These are phyloP conservation scores for Hirtodrosophila histrioides DNA, from an alignment of 2,888 invertebrate genomes.

Conservation along the genomic window DNA sequence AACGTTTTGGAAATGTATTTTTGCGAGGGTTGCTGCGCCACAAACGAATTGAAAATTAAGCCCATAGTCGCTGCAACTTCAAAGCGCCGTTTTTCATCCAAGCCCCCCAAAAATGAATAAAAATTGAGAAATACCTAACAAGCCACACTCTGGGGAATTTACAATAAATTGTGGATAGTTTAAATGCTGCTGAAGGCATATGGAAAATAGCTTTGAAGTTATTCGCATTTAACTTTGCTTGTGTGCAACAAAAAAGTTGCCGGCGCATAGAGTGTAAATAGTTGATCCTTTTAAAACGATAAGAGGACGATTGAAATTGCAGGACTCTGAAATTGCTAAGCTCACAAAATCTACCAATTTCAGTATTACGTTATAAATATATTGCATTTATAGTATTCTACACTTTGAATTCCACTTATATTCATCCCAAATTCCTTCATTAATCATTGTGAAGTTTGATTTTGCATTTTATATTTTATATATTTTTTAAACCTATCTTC, in stretches of 20 bases:
- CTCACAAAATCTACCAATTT: too few relatives aligned
- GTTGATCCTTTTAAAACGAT: neutral
- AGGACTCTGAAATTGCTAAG: too few relatives aligned
- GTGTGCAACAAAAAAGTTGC: neutral
- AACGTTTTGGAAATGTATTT: constrained; percentile 55
- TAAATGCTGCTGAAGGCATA: constrained; percentile 24
- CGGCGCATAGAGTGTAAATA: neutral
- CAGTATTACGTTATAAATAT: too few relatives aligned
- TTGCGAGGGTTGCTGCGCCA: constrained; percentile 52
- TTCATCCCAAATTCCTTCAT: too few relatives aligned
- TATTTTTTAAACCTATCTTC: too few relatives aligned
- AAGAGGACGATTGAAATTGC: too few relatives aligned
- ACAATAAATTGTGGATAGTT: constrained; percentile 43
- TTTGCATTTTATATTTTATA: too few relatives aligned
- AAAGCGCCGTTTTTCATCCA: constrained; percentile 47
- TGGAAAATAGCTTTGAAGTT: constrained; percentile 35
- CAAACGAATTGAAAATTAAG: constrained; percentile 66
- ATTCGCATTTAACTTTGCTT: neutral
- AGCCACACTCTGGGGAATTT: constrained; percentile 37
- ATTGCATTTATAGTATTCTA: too few relatives aligned
- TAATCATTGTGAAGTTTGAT: too few relatives aligned
- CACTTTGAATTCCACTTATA: too few relatives aligned
- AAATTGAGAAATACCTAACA: constrained; percentile 29
- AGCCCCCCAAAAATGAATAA: constrained; percentile 19
- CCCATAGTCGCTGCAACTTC: constrained; percentile 55